Percentiles rank a stretch among this genome's conserved stretches.
These are phyloP conservation scores for Sarcophaga subvicina DNA, from an alignment of 2,888 invertebrate species.

Conservation along the genomic window DNA sequence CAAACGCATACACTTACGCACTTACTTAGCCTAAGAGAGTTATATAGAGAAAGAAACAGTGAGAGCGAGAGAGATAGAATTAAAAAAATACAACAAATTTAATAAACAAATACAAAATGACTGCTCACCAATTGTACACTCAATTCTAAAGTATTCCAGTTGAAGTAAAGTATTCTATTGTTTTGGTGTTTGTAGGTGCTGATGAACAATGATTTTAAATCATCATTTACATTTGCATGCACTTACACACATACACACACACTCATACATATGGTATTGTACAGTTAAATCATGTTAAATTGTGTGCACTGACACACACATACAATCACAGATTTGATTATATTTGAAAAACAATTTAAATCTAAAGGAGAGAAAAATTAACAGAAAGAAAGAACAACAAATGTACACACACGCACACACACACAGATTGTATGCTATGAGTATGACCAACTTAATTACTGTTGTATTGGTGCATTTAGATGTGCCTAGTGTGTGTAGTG, in stretches of 20 bases:
- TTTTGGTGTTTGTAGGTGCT: constrained; percentile 45
- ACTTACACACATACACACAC: neutral
- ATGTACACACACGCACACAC: constrained; percentile 9
- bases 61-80: neutral
- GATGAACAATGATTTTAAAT: constrained; percentile 61
- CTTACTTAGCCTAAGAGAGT: neutral
- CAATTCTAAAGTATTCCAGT: neutral
- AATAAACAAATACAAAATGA: constrained; percentile 42
- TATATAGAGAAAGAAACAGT: neutral
- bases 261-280: too few species aligned
- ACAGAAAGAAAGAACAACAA: constrained; percentile 31
- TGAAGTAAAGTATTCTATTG: neutral
- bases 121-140: neutral
- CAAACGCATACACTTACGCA: neutral
- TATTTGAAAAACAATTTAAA: constrained; percentile 53
- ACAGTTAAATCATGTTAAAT: constrained; percentile 48
- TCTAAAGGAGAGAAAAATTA: constrained; percentile 28
- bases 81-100: constrained; percentile 29
- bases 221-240: constrained; percentile 39
- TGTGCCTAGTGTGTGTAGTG: neutral
- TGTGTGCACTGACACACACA: constrained; percentile 62
- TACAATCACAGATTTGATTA: constrained; percentile 58
- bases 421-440: too few species aligned
- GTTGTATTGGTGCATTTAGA: neutral
- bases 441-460: constrained; percentile 63